phyloP scores from a whole-genome alignment of 2,888 invertebrate genomes.

The Cosmopolites sordidus region DNA sequence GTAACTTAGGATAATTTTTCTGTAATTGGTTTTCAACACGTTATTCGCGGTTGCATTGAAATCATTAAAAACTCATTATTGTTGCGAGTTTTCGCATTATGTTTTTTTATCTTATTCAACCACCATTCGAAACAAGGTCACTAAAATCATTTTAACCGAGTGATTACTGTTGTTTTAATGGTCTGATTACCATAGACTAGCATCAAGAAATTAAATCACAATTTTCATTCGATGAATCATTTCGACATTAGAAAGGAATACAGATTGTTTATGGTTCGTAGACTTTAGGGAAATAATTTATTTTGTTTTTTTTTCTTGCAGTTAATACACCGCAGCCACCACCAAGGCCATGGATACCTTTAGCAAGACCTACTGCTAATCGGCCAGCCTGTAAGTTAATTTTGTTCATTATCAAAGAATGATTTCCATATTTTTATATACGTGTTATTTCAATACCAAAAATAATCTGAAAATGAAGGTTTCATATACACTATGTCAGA shows the following conservation, averaged over 20 bases:
- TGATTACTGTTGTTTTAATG: too few species aligned
- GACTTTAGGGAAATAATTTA: not conserved
- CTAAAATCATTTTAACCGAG: too few species aligned
- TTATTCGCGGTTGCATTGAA: not conserved
- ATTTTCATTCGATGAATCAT: not conserved
- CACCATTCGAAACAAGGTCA: too few species aligned
- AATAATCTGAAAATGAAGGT: too few species aligned
- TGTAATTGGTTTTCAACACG: not conserved
- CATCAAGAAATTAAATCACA: too few species aligned
- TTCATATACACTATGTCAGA: too few species aligned
- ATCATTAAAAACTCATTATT: not conserved
- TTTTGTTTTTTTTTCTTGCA: conserved; percentile 56
- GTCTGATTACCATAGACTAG: too few species aligned
- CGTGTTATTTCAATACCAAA: too few species aligned
- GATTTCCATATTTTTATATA: too few species aligned
- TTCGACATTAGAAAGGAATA: not conserved
- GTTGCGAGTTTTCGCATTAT: too few species aligned
- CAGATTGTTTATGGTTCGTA: not conserved
- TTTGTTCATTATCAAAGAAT: too few species aligned
- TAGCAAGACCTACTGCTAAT: conserved; percentile 82
- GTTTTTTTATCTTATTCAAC: too few species aligned
- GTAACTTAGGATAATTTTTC: not conserved
- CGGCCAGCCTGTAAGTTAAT: conserved; percentile 82
- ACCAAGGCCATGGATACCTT: conserved; percentile 91
- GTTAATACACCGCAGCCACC: conserved; percentile 87